These are phyloP conservation scores for Oligia strigilis DNA, from an alignment of 2,888 invertebrate species.

Conservation along the genomic window DNA sequence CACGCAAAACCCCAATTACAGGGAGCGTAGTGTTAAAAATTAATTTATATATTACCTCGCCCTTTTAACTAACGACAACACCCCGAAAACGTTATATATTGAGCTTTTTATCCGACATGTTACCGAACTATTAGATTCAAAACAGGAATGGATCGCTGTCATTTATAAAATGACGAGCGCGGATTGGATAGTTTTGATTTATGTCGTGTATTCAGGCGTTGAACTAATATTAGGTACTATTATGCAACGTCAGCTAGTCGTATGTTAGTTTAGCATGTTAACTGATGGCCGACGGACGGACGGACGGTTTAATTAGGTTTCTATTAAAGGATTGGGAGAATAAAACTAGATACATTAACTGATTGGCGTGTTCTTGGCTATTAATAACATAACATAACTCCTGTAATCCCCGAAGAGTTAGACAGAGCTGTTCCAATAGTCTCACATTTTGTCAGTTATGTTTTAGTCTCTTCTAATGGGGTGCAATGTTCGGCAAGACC, in stretches of 20 bases:
- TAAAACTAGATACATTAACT: neutral
- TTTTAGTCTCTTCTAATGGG: too few species aligned
- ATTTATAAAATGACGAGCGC: conserved; percentile 64
- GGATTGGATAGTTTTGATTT: conserved; percentile 62
- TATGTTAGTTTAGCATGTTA: conserved; percentile 52
- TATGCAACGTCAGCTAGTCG: conserved; percentile 42
- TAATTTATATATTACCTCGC: conserved; percentile 78
- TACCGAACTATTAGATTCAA: conserved; percentile 63
- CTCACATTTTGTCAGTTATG: too few species aligned
- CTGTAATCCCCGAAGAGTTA: neutral
- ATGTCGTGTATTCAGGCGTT: conserved; percentile 51
- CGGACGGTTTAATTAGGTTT: conserved; percentile 31
- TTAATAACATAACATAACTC: neutral
- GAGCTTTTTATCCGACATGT: conserved; percentile 55
- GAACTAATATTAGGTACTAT: conserved; percentile 55
- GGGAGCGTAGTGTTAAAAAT: conserved; percentile 83
- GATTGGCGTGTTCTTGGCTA: neutral
- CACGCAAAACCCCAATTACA: conserved; percentile 86
- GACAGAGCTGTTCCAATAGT: neutral
- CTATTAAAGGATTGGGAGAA: conserved; percentile 31
- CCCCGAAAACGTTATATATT: conserved; percentile 64
- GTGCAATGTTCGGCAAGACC: too few species aligned
- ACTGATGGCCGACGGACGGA: conserved; percentile 22
- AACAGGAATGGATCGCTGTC: conserved; percentile 67
- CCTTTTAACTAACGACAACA: conserved; percentile 68